Base-by-base conservation (phyloP, 2,113 vertebrate genomes). In the Gallinago jamesoni region DNA sequence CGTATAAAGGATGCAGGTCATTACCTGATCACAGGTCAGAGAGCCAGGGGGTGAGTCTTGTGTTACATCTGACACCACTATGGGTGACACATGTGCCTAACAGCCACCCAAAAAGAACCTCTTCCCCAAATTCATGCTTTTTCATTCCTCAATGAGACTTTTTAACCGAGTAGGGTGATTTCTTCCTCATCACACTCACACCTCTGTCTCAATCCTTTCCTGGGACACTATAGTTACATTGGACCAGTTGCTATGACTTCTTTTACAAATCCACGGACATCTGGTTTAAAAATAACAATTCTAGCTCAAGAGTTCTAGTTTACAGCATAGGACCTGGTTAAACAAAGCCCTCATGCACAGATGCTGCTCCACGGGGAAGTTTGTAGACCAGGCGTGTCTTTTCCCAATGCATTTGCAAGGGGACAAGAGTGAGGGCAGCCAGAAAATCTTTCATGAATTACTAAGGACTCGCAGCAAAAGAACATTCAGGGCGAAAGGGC, bases 1-100 rank as follows among this genome's bases (percentile, higher is more conserved):
- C 0, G 2, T 9, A 11, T 9, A 11, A 45, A 55, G n/a, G 57
- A n/a, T 6, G 6, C 22, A 1, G 53, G 33, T 72, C 5, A 1
- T 63, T 23, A 43, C 47, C 35, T 11, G 53, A 18, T 9, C 31
- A 6, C 17, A 9, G 25, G 52, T 4, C 22, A 20, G 62, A 16
- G 37, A 31, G 37, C 10, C 48, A 5, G 0, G 0, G 3, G 35
- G n/a, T 12, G 35, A 67, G 47, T 60, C 18, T 25, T 45, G 10
- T 20, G 2, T 70, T 24, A 7, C 30, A 5, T 16, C 21, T 53
- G 25, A 13, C 16, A 3, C 21, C 8, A 0, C 31, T 16, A 0
- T 2, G 10, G 67, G 21, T n/a, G 10, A 22, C 10, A 7, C 6
- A 17, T 0, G 0, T 14, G 14, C 24, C 6, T 2, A 18, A 31